Evolutionary conservation across 2,113 vertebrate species (phyloP).

Genomic region (Loxodonta africana): DNA sequence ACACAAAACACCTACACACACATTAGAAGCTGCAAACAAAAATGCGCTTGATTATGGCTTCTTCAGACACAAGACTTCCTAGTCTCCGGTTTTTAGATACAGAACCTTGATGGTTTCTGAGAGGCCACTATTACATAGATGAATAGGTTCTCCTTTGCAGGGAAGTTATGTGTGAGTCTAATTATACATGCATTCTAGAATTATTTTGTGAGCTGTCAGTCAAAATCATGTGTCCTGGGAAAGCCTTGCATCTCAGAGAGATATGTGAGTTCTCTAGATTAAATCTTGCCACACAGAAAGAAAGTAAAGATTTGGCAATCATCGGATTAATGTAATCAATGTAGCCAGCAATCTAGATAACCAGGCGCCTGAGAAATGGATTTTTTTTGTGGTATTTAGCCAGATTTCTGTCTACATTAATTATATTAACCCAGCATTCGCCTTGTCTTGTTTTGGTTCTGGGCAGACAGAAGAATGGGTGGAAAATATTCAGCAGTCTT

Average conservation of each 20-base stretch:
- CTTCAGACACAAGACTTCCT: constrained; percentile 53
- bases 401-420: constrained; percentile 67
- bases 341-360: constrained; percentile 61
- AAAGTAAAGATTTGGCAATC: constrained; percentile 59
- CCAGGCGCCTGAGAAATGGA: constrained; percentile 15
- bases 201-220: constrained; percentile 67
- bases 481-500: constrained; percentile 44
- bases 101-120: constrained; percentile 61
- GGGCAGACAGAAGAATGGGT: constrained; percentile 30
- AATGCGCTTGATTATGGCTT: constrained; percentile 34
- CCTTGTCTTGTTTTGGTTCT: constrained; percentile 61
- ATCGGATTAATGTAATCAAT: constrained; percentile 52
- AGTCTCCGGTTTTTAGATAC: constrained; percentile 30
- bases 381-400: constrained; percentile 32
- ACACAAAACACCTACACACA: constrained; percentile 8
- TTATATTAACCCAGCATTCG: constrained; percentile 26
- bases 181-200: constrained; percentile 72
- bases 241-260: constrained; percentile 61
- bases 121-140: constrained; percentile 45
- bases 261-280: constrained; percentile 61
- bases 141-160: constrained; percentile 60
- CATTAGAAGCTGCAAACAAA: constrained; percentile 52
- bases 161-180: constrained; percentile 50
- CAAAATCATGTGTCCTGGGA: constrained; percentile 49
- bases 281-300: constrained; percentile 51